Base-by-base conservation (phyloP, 2,797 vertebrate genomes). In the Sciurus carolinensis region DNA sequence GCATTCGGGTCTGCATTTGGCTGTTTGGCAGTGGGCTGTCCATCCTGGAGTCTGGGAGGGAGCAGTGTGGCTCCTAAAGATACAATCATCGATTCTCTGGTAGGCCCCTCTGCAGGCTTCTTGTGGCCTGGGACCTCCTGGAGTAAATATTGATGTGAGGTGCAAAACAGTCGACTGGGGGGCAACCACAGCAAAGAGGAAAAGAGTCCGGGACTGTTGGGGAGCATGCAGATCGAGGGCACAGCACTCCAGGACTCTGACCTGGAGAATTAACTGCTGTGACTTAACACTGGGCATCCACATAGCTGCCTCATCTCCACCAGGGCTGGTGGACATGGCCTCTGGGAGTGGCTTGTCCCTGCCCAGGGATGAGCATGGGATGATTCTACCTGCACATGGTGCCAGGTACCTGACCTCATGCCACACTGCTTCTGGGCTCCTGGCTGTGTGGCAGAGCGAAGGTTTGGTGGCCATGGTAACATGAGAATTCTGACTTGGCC, bases 101-200 rank as follows among this genome's bases (percentile, higher is more conserved):
- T 39, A 20, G 8, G 14, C 42, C 12, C 2, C 5, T 1, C 28
- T 26, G 17, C 59, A 18, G 14, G 52, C 28, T 18, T 5, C 20
- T 73, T 24, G 0, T 30, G 26, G 7, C 12, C 7, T 11, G 47
- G 28, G n/a, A 26, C 8, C 0, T 81, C 47, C 47, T 47, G 36
- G 36, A 54, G 15, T 4, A 11, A 14, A 8, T 11, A n/a, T 11
- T 54, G 13, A 3, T 1, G 3, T 3, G 30, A 36, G 33, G 28
- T 1, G 0, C 1, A 1, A 5, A 5, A 1, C 14, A 10, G 0
- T 7, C 14, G 18, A 8, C 26, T 14, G 26, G 24, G 9, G 36
- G 26, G 30, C 20, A 5, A 24, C 22, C 3, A 42, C 62, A 33
- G 20, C 18, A 12, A 6, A 5, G 26, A 36, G 28, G 20, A 36